These are phyloP conservation scores for Syngnathoides biaculeatus DNA, from an alignment of 2,113 vertebrate genomes.

Conservation along the genomic window DNA sequence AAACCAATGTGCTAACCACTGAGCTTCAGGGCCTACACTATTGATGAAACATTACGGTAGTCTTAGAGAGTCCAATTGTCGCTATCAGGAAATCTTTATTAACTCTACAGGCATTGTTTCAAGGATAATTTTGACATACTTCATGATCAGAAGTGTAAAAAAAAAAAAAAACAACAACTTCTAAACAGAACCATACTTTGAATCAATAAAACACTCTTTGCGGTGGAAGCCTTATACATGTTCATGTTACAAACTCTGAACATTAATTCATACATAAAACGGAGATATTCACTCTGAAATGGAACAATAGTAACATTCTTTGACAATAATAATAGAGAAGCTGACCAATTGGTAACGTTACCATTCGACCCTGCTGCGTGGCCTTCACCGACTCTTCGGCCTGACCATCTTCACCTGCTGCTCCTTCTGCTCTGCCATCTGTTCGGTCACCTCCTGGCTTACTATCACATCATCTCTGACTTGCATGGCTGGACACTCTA, in stretches of 20 bases:
- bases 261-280: too few relatives aligned
- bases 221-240: not conserved
- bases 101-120: not conserved
- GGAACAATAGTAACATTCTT: not conserved
- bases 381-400: not conserved
- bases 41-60: too few relatives aligned
- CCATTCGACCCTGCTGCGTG: not conserved
- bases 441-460: not conserved
- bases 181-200: too few relatives aligned
- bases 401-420: not conserved
- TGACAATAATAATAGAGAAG: not conserved
- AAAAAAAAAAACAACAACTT: not conserved
- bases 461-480: not conserved
- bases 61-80: not conserved
- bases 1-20: too few relatives aligned
- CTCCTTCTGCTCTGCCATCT: not conserved
- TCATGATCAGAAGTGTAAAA: not conserved
- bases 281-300: not conserved
- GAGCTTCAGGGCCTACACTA: too few relatives aligned
- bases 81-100: not conserved
- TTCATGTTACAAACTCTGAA: too few relatives aligned
- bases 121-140: not conserved
- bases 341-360: not conserved
- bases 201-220: not conserved
- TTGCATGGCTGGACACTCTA: not conserved